A percentile compares a stretch with the other conserved stretches of the same genome.
phyloP scores from a whole-genome alignment of 1,140 invertebrate genomes.

The Homarus americanus region DNA sequence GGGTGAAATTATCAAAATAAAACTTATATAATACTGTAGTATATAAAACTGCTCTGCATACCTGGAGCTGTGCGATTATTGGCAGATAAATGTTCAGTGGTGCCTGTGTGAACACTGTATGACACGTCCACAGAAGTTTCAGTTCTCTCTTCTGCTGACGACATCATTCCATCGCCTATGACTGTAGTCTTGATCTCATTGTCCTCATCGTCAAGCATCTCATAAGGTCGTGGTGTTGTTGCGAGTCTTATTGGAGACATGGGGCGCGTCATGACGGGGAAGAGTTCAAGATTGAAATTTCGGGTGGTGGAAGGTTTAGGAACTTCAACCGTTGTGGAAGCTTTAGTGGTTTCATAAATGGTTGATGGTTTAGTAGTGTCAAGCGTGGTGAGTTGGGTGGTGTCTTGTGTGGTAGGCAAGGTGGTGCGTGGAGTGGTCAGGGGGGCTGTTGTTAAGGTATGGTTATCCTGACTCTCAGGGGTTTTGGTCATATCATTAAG shows the following conservation, averaged over 20 bases:
- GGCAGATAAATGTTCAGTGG: slow-evolving; percentile 35
- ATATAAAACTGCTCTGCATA: background rate
- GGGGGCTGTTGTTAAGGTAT: background rate
- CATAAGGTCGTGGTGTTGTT: slow-evolving; percentile 13
- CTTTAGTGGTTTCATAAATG: background rate
- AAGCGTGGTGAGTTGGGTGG: background rate
- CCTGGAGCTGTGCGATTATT: slow-evolving; percentile 39
- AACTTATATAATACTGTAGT: background rate
- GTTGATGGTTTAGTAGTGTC: slow-evolving; percentile 20
- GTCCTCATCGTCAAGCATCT: slow-evolving; percentile 49
- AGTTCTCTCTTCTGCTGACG: slow-evolving; percentile 41
- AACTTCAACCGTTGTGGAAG: background rate
- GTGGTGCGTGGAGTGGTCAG: slow-evolving; percentile 24
- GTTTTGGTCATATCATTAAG: slow-evolving; percentile 25
- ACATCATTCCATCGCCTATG: slow-evolving; percentile 18
- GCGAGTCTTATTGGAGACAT: slow-evolving; percentile 56
- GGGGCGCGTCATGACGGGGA: slow-evolving; percentile 74
- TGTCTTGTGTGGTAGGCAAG: background rate
- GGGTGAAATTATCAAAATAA: background rate
- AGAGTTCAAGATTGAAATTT: slow-evolving; percentile 59
- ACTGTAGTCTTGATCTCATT: slow-evolving; percentile 37
- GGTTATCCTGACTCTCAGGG: background rate
- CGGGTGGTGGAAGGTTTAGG: slow-evolving; percentile 17
- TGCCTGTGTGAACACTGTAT: slow-evolving; percentile 65
- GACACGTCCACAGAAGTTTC: slow-evolving; percentile 74